Percentiles rank a stretch among this genome's conserved stretches.
Conservation (phyloP, 2,113 vertebrate genomes). For the Laterallus jamaicensis region DNA sequence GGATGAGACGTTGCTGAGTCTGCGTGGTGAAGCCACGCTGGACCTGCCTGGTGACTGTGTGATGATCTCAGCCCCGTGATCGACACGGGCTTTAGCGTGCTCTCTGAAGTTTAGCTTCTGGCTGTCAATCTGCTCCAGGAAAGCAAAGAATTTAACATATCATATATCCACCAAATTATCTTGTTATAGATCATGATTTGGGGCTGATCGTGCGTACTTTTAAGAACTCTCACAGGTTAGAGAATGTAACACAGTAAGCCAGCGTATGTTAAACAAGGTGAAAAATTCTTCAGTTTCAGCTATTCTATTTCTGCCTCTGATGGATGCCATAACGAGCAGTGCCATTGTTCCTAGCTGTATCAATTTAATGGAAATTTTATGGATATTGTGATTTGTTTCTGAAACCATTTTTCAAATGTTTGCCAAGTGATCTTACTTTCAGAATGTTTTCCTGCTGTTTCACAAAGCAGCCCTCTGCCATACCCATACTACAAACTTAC, state of each 20-base stretch:
- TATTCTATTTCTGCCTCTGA: background rate
- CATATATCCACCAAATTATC: background rate
- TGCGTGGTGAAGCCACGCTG: constrained; percentile 86
- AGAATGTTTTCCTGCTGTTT: background rate
- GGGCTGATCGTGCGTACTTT: background rate
- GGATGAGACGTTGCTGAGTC: constrained; percentile 93
- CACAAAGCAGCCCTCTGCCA: background rate
- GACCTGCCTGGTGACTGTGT: constrained; percentile 88
- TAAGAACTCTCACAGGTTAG: background rate
- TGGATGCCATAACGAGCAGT: background rate
- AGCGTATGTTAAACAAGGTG: too few species aligned
- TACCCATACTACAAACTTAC: background rate
- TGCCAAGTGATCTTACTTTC: background rate
- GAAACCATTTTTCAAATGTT: background rate
- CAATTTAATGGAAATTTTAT: background rate
- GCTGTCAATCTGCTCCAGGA: constrained; percentile 89
- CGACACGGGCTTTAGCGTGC: constrained; percentile 89
- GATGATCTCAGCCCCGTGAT: constrained; percentile 94
- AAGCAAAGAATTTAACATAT: background rate
- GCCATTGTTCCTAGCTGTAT: background rate
- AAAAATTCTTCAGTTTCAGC: too few species aligned
- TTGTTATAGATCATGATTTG: rapidly evolving
- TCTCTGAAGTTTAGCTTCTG: constrained; percentile 93
- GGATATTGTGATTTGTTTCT: background rate
- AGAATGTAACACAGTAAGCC: too few species aligned